Percentiles rank a stretch among this genome's conserved stretches.
These are phyloP conservation scores for Vespertilio murinus DNA, from an alignment of 2,797 vertebrate genomes.

Conservation along the genomic window DNA sequence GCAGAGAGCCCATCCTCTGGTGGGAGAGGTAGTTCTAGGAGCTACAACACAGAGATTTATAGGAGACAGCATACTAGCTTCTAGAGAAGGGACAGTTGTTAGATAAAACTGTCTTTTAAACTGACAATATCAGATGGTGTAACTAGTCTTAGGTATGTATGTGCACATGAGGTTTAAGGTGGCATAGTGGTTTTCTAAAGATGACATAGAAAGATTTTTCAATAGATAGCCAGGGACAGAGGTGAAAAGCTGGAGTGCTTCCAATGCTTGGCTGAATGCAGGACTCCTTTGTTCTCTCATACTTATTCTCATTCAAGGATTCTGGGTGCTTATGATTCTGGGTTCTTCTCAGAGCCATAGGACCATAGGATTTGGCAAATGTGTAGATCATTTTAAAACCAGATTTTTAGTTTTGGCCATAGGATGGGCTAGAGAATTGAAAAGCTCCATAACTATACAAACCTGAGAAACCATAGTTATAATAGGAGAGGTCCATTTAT, in stretches of 20 bases:
- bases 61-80: neutral
- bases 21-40: neutral
- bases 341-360: neutral
- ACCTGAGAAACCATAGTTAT: neutral
- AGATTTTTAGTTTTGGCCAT: neutral
- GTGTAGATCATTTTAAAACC: neutral
- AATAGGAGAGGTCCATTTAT: neutral
- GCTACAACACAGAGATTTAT: neutral
- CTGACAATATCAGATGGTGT: neutral
- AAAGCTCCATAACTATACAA: neutral
- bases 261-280: neutral
- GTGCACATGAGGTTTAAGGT: rapidly evolving
- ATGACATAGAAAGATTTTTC: no score
- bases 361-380: neutral
- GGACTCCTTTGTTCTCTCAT: neutral
- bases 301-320: neutral
- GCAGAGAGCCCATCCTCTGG: neutral
- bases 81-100: neutral
- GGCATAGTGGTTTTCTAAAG: no score
- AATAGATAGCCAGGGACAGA: neutral
- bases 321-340: neutral
- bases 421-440: neutral
- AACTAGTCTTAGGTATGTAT: neutral
- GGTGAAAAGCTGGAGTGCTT: neutral
- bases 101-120: neutral